A percentile compares a stretch with the other conserved stretches of the same genome.
phyloP scores from a whole-genome alignment of 1,140 invertebrate genomes.

The Wiebesia pumilae region DNA sequence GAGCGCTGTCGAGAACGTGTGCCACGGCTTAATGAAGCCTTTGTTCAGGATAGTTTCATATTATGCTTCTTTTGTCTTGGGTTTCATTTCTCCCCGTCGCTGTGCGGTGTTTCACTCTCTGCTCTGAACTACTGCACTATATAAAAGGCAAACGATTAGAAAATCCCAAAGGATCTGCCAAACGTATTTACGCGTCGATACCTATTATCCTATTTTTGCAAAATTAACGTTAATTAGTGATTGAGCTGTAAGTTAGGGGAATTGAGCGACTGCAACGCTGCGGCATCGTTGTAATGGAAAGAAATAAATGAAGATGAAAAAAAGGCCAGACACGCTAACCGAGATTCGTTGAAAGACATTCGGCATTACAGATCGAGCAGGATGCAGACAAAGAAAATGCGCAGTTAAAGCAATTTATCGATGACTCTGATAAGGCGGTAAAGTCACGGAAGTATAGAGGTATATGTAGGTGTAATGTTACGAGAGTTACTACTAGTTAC shows the following conservation, averaged over 20 bases:
- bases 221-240: too few relatives aligned
- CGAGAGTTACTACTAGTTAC: too few relatives aligned
- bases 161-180: neutral
- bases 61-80: slow-evolving; percentile 34
- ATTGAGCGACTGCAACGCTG: neutral
- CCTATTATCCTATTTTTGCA: neutral
- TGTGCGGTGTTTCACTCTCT: neutral
- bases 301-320: neutral
- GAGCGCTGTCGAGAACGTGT: neutral
- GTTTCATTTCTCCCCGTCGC: slow-evolving; percentile 9
- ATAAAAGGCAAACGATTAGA: neutral
- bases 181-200: neutral
- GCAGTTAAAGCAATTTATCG: slow-evolving; percentile 44
- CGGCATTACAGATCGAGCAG: neutral
- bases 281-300: neutral
- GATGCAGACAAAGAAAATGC: neutral
- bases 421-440: slow-evolving; percentile 40
- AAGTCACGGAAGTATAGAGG: neutral
- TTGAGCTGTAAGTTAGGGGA: neutral
- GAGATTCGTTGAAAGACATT: neutral
- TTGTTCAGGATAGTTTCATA: slow-evolving; percentile 35
- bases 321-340: neutral
- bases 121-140: neutral
- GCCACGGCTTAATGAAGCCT: slow-evolving; percentile 43
- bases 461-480: neutral